Evolutionary conservation across 2,888 invertebrate species (phyloP), one percentile per base, ranked within the genome.

Genomic region (Octonoba sinensis): DNA sequence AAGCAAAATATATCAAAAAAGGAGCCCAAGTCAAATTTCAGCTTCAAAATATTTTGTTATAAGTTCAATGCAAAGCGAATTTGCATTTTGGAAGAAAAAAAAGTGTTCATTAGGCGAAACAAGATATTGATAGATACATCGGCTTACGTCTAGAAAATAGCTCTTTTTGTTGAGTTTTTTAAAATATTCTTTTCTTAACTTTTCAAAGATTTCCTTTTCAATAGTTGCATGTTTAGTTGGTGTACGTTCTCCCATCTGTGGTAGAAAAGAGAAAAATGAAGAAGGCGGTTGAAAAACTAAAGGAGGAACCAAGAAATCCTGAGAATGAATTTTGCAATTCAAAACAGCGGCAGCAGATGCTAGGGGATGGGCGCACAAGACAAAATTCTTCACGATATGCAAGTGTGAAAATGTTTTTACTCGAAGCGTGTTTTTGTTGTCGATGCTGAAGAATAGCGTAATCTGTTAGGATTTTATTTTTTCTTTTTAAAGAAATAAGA

Each of bases 241-340:
- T 56, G 54, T 66, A 66, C 16, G 18, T 36, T 36, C 54, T 74
- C 22, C 74, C 74, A 73, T 47, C 74, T 36, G 36, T 36, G 36
- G 36, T 36, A 8, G 36, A 36, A 36, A 36, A 36, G 36, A 36
- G 8, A 36, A 36, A 36, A 36, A 36, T 36, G 36, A 36, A 36
- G 36, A 36, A 36, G 36, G 36, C 36, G 3, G 36, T 36, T 8
- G 36, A 11, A 60, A 36, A 54, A 24, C 57, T 18, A 24, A 49
- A 59, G 49, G 47, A 62, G 36, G 15, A 64, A 47, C 44, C 62
- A 49, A 59, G 60, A 67, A 79, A 73, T 44, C 24, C 47, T 18
- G 18, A 67, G 60, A 79, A 81, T 64, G 60, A 73, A 81, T 81
- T 81, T 81, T 81, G 79, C 79, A 81, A 81, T 81, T 81, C 79